A percentile compares a stretch with the other conserved stretches of the same genome.
phyloP scores from a whole-genome alignment of 2,113 vertebrate genomes.

The Raja brachyura region DNA sequence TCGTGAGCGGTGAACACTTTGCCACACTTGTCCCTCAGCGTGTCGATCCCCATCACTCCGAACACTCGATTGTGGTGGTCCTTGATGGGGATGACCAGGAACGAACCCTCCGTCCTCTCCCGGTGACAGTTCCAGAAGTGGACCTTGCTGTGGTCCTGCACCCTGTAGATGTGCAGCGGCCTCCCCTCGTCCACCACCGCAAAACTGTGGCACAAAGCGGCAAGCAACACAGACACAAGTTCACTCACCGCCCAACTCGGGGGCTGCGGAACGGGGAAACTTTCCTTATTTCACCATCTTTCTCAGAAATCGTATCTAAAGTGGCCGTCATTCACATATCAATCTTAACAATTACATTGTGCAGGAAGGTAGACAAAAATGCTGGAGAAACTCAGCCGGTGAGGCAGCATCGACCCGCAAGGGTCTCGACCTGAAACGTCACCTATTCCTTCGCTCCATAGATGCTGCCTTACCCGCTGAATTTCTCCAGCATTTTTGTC shows the following conservation, averaged over 20 bases:
- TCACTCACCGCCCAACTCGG: background rate
- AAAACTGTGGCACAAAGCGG: slow-evolving; percentile 50
- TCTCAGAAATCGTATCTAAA: no score
- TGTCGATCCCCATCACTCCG: slow-evolving; percentile 63
- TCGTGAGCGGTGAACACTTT: slow-evolving; percentile 59
- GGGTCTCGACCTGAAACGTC: no score
- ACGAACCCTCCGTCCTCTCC: slow-evolving; percentile 52
- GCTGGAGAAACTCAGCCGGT: no score
- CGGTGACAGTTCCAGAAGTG: slow-evolving; percentile 59
- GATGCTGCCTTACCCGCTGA: no score
- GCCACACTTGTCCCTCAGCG: slow-evolving; percentile 50
- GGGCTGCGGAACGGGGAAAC: background rate
- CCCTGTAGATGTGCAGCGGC: slow-evolving; percentile 58
- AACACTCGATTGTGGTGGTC: slow-evolving; percentile 55
- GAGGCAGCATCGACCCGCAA: no score
- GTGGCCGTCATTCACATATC: no score
- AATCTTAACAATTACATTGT: no score
- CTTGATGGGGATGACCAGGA: slow-evolving; percentile 61
- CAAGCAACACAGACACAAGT: background rate
- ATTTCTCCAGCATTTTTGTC: no score
- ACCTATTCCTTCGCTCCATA: no score
- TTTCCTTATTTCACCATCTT: no score
- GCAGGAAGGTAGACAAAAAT: no score
- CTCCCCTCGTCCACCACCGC: slow-evolving; percentile 55
- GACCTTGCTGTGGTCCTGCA: slow-evolving; percentile 59